A percentile compares a stretch with the other conserved stretches of the same genome.
Evolutionary conservation across 2,797 vertebrate species (phyloP).

Genomic region (Hypotaenidia okinawae): DNA sequence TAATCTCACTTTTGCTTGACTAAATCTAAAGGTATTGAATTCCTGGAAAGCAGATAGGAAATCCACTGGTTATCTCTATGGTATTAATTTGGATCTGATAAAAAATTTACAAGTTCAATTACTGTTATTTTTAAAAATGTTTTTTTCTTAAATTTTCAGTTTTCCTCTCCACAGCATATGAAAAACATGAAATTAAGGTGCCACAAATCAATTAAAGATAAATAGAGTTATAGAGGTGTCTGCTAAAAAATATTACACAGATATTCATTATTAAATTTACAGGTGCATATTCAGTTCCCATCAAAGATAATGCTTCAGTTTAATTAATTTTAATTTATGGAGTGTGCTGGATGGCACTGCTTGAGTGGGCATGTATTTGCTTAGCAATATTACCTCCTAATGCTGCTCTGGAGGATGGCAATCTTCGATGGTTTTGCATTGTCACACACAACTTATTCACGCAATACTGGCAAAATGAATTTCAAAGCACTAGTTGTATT

Average conservation of each 20-base stretch:
- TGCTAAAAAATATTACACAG: constrained; percentile 32
- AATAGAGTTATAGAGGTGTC: constrained; percentile 29
- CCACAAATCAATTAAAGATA: background rate
- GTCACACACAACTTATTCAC: background rate
- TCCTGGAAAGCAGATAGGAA: background rate
- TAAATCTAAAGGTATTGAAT: background rate
- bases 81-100: background rate
- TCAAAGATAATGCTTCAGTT: constrained; percentile 22
- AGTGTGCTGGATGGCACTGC: constrained; percentile 18
- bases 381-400: background rate
- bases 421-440: background rate
- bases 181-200: background rate
- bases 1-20: background rate
- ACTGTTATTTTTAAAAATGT: background rate
- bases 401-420: background rate
- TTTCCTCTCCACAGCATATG: background rate
- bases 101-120: background rate
- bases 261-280: constrained; percentile 58
- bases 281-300: constrained; percentile 48
- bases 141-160: background rate
- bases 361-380: constrained; percentile 26
- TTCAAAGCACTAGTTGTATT: background rate
- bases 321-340: constrained; percentile 70
- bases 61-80: background rate
- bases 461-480: background rate